Base-by-base conservation (phyloP, 2,797 vertebrate species). In the Sebastes vulpes region DNA sequence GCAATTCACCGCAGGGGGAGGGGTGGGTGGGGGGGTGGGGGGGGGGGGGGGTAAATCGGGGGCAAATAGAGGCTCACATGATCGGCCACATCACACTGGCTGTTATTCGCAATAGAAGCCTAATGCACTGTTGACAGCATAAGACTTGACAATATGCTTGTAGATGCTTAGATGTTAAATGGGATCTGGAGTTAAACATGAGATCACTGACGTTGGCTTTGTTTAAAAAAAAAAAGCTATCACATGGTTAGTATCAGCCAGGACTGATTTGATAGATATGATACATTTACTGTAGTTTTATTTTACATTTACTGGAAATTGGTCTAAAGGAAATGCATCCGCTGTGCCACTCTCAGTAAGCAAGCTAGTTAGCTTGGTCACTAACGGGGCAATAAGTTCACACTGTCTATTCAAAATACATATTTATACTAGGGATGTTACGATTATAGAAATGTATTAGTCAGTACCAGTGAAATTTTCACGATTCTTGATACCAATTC, bases 21-120 rank as follows among this genome's bases (percentile, higher is more conserved):
- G 29, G 1, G 23, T 23, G 3, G 9, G 20, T 1, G 9, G 3
- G 2, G 20, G 1, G 26, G 10, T 11, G n/a, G n/a, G n/a, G n/a
- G n/a, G n/a, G n/a, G n/a, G n/a, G n/a, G n/a, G n/a, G n/a, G n/a
- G n/a, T n/a, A n/a, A n/a, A n/a, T n/a, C 75, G 74, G 78, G 74
- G 81, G 69, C 79, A 86, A 89, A 89, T 63, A 82, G 74, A 90
- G 65, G 78, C 84, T 77, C 89, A 90, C 76, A 82, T 77, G 81
- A 93, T 85, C 38, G 60, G 84, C 79, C 85, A 82, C 83, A 90
- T 89, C 67, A 79, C 79, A 84, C 60, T 83, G 75, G 65, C 87
- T 93, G 70, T 90, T 81, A 75, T 77, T 86, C 75, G 68, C 77
- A 85, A 87, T 81, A 53, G 72, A 65, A 84, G 71, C 76, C 48